A percentile compares a stretch with the other conserved stretches of the same genome.
Conservation (phyloP, 2,113 vertebrate genomes). For the Hymenochirus boettgeri region DNA sequence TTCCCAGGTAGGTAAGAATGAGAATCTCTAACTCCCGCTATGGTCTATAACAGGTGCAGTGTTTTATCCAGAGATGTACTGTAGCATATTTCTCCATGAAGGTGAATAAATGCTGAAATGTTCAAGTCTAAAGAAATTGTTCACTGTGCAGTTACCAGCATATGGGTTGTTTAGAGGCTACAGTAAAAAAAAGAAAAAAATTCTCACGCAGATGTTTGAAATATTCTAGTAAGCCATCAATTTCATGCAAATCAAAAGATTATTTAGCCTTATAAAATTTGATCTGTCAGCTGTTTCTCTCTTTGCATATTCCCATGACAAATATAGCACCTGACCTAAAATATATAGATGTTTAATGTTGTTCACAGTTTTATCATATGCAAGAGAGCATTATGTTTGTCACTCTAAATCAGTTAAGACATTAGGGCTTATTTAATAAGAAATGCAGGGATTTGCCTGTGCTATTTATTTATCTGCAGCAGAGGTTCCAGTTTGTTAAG, state of each 20-base stretch:
- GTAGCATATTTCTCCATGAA: slow-evolving; percentile 45
- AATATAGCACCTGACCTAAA: slow-evolving; percentile 25
- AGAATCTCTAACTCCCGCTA: too few species aligned
- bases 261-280: slow-evolving; percentile 42
- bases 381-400: slow-evolving; percentile 18
- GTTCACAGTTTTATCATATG: slow-evolving; percentile 27
- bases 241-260: slow-evolving; percentile 51
- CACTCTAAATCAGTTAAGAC: too few species aligned
- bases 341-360: slow-evolving; percentile 34
- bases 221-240: slow-evolving; percentile 45
- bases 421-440: too few species aligned
- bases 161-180: slow-evolving; percentile 43
- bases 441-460: too few species aligned
- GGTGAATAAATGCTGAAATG: slow-evolving; percentile 41
- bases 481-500: too few species aligned
- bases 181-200: slow-evolving; percentile 43
- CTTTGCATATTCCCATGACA: slow-evolving; percentile 37
- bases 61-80: too few species aligned
- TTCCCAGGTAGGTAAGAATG: too few species aligned
- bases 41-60: too few species aligned
- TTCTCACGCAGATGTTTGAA: slow-evolving; percentile 42
- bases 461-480: too few species aligned
- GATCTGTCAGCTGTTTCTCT: slow-evolving; percentile 40
- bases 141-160: slow-evolving; percentile 42
- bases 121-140: slow-evolving; percentile 47